phyloP scores from a whole-genome alignment of 1,140 invertebrate species.

The Apis dorsata region DNA sequence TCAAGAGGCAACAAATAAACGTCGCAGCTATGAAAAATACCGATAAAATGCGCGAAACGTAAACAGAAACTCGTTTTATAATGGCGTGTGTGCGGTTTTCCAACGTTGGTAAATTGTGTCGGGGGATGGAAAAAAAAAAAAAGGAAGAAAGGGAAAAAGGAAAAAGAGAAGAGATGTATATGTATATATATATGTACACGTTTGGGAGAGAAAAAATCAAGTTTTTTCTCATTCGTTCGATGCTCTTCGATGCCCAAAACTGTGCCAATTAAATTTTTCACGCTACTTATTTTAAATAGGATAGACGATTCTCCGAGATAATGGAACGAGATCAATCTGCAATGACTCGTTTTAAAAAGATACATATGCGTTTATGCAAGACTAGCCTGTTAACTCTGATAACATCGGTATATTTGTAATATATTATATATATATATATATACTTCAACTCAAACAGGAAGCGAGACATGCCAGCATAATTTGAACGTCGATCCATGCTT shows the following conservation, averaged over 20 bases:
- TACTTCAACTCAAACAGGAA: background rate
- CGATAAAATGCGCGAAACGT: slow-evolving; percentile 45
- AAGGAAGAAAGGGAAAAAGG: background rate
- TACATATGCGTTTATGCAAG: no score
- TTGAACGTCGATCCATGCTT: background rate
- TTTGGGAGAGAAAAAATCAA: no score
- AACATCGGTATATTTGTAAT: background rate
- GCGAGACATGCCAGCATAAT: background rate
- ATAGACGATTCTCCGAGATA: no score
- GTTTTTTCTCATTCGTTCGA: no score
- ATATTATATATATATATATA: background rate
- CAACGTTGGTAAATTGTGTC: slow-evolving; percentile 48
- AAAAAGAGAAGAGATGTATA: background rate
- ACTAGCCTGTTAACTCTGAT: background rate
- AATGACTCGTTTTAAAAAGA: no score
- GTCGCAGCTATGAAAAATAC: slow-evolving; percentile 50
- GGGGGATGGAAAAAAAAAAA: background rate
- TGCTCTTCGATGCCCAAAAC: no score
- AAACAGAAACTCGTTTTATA: slow-evolving; percentile 52
- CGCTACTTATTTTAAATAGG: no score
- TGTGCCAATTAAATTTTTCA: no score
- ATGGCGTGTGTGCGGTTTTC: slow-evolving; percentile 26
- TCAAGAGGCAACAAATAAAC: slow-evolving; percentile 42
- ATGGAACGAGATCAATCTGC: no score
- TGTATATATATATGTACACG: no score